Conservation (phyloP, 2,113 vertebrate species). For the Archocentrus centrarchus region DNA sequence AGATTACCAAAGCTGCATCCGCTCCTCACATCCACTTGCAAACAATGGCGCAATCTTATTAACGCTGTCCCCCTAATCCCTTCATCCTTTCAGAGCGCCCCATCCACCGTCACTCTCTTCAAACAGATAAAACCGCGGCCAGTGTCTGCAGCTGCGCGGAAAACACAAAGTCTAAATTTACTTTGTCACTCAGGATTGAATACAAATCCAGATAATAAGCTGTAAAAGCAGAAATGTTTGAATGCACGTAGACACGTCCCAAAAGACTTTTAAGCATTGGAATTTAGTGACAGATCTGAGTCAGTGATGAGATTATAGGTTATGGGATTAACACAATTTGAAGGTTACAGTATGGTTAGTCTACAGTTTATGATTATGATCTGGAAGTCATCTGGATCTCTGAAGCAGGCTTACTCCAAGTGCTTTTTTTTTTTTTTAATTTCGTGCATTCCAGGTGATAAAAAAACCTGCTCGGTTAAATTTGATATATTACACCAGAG, state of each 20-base stretch:
- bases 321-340: not conserved
- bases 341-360: not conserved
- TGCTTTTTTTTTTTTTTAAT: no score
- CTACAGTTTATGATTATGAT: not conserved
- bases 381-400: not conserved
- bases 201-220: not conserved
- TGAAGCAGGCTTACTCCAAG: no score
- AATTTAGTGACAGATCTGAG: not conserved
- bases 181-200: not conserved
- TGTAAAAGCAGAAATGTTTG: not conserved
- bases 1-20: constrained; percentile 27
- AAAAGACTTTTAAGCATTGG: not conserved
- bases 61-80: constrained; percentile 14
- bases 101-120: not conserved
- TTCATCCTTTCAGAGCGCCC: not conserved
- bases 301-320: not conserved
- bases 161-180: not conserved
- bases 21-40: not conserved
- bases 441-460: not conserved
- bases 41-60: constrained; percentile 49
- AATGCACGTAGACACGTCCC: not conserved
- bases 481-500: not conserved
- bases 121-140: not conserved
- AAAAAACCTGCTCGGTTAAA: not conserved
- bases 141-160: not conserved